Evolutionary conservation across 2,888 invertebrate genomes (phyloP).

Genomic region (Scaptomyza reducta): DNA sequence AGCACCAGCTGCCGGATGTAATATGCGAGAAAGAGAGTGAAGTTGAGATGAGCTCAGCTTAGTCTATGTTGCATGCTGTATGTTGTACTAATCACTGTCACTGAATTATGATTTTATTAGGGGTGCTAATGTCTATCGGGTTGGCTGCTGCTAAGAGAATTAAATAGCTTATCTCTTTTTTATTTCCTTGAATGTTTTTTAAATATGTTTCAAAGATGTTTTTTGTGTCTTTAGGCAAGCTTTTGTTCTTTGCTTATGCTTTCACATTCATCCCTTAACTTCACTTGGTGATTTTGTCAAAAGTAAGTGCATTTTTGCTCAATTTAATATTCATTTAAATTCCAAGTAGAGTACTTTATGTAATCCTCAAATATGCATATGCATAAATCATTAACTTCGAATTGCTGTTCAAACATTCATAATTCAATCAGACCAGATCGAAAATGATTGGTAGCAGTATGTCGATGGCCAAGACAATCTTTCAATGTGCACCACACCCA

Average conservation of each 20-base stretch:
- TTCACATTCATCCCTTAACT: too few relatives aligned
- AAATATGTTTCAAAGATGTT: too few relatives aligned
- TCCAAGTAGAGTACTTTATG: constrained; percentile 1
- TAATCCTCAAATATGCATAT: constrained; percentile 5
- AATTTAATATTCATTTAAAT: neutral
- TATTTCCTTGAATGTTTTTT: too few relatives aligned
- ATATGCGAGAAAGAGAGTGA: constrained; percentile 11
- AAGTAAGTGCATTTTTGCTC: too few relatives aligned
- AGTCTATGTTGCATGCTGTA: constrained; percentile 1
- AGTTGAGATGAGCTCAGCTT: constrained; percentile 23
- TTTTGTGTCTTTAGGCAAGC: too few relatives aligned
- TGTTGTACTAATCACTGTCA: constrained; percentile 55
- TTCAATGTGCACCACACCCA: constrained; percentile 58
- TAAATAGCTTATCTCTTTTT: too few relatives aligned
- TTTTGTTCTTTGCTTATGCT: too few relatives aligned
- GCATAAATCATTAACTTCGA: constrained; percentile 38
- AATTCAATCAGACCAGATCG: constrained; percentile 19
- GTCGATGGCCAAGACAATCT: constrained; percentile 46
- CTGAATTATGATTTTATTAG: constrained; percentile 20
- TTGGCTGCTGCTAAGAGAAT: neutral
- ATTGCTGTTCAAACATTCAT: constrained; percentile 40
- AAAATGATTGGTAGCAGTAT: constrained; percentile 14
- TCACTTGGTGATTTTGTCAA: too few relatives aligned
- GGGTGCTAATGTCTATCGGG: neutral
- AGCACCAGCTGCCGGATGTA: constrained; percentile 42